Evolutionary conservation across 2,797 vertebrate genomes (phyloP), one percentile per base, ranked within the genome.

Genomic region (Cyclura pinguis): DNA sequence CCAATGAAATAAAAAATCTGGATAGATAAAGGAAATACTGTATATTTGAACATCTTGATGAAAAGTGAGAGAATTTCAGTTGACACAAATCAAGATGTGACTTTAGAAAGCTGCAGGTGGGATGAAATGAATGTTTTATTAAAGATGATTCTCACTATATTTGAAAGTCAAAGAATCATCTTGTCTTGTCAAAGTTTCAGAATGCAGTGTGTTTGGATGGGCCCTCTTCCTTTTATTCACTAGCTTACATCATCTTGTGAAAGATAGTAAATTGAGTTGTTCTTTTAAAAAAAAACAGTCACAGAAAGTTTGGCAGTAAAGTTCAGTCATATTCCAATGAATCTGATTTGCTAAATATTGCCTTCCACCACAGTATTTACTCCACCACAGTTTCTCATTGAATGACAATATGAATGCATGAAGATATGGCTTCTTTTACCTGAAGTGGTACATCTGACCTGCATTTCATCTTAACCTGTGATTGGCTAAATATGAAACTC

Each of bases 1-100:
- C 89, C 96, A 97, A 96, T 96, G 95, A 97, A 92, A 93, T 88
- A 95, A 94, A 95, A 96, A 94, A 93, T 93, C 93, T 95, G 89
- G 62, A 89, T 80, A 95, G 91, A 91, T 97, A 97, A 96, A 96
- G 95, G 97, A 96, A 87, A 91, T 57, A 85, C 87, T 89, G 35
- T 94, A 89, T 93, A 95, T 95, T 95, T 96, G 94, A 97, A 94
- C 92, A 93, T 92, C 94, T 95, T 96, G 93, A 96, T 95, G 96
- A 96, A 97, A 96, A 96, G 93, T 95, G 94, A 92, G 86, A 96
- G 92, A 95, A 94, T 95, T 95, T 94, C 88, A 94, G 89, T 87
- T 96, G 94, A 96, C 94, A 95, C 82, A 96, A 97, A 97, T 97
- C 94, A 97, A 94, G 89, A 88, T n/a, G 0, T 91, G 76, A 96